phyloP scores from a whole-genome alignment of 1,140 invertebrate species.

The Ceratina calcarata region DNA sequence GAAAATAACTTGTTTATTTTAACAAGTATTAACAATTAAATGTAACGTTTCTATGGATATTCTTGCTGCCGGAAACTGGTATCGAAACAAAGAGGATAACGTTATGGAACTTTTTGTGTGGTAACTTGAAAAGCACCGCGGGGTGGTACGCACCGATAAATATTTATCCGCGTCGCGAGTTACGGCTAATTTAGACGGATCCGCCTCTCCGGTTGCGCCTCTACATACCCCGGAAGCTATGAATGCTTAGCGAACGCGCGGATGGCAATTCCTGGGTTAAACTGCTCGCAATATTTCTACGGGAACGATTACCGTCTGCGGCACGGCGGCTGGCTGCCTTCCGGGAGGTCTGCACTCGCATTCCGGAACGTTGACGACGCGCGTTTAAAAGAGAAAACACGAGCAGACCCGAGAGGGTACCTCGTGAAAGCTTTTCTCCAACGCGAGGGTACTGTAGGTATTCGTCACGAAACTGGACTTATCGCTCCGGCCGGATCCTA shows the following conservation, averaged over 20 bases:
- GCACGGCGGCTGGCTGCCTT: conserved; percentile 15
- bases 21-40: too few species aligned
- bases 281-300: conserved; percentile 42
- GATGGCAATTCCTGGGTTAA: neutral
- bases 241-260: neutral
- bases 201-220: neutral
- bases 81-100: neutral
- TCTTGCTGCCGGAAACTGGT: neutral
- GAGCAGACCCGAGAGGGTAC: neutral
- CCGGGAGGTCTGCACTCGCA: conserved; percentile 42
- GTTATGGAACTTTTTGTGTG: conserved; percentile 5
- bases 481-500: conserved; percentile 33
- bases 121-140: conserved; percentile 12
- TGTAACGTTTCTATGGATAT: neutral
- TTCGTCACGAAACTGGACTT: conserved; percentile 52
- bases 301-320: conserved; percentile 24
- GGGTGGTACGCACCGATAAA: neutral
- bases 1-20: too few species aligned
- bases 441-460: neutral
- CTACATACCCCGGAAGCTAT: neutral
- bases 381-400: conserved; percentile 39
- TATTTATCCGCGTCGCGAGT: conserved; percentile 24
- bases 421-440: conserved; percentile 11
- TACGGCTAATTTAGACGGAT: conserved; percentile 26
- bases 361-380: conserved; percentile 29